Evolutionary conservation across 1,140 invertebrate genomes (phyloP), one percentile per base, ranked within the genome.

Genomic region (Drosophila repleta): DNA sequence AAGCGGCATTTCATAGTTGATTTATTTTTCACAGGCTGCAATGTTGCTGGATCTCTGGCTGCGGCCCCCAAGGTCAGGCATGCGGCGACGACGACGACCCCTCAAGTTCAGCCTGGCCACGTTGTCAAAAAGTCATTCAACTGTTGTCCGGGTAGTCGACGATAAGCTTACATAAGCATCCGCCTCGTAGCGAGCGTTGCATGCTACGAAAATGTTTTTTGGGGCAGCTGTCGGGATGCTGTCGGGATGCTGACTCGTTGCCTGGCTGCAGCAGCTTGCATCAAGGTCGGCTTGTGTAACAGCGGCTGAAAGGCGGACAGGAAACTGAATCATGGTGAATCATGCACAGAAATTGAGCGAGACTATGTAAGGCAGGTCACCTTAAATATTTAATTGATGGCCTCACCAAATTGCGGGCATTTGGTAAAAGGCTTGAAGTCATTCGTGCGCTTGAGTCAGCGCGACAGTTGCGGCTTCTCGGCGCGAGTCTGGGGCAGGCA

Each of bases 151-250:
- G 18, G 8, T 20, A 20, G 13, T 21, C 10, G 41, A 41, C 18
- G 39, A 48, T 69, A 8, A 29, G 43, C 45, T 84, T 81, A 74
- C 77, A 81, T 81, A 85, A 85, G 77, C 76, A 74, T 85, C 26
- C 46, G 45, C 49, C 20, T 24, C 35, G 13, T 0, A 13, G 4
- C 39, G 3, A 43, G 39, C 21, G 24, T 43, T 15, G 55, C 55
- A 57, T 57, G 55, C 39, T 69, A 62, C 35, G 70, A 62, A 74
- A 65, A 53, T 74, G 71, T 52, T 43, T 29, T 53, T 21, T 55
- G 21, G 45, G 61, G 15, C 56, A 70, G 51, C 81, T 29, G 29
- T 1, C 8, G 29, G 29, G 29, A 29, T 29, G 29, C 29, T 29
- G 29, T 7, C 26, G 2, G 2, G 24, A 3, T 24, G 26, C 26